Evolutionary conservation across 2,888 invertebrate genomes (phyloP).

Genomic region (Anoplius nigerrimus): DNA sequence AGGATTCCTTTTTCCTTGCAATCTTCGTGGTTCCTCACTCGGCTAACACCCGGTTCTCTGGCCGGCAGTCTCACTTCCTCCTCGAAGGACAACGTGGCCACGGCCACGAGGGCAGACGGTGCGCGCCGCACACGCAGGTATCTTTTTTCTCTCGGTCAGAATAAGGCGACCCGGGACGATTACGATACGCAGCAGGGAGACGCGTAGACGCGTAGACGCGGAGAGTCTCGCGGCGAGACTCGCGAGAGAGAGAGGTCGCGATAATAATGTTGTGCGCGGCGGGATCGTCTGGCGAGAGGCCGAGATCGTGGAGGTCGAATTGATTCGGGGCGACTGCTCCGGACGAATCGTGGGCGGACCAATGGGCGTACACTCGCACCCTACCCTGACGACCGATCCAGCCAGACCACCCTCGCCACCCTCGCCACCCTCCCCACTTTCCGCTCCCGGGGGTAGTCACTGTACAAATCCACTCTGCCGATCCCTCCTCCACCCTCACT

Average conservation of each 20-base stretch:
- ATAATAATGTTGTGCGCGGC: constrained; percentile 36
- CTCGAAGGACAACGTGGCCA: no score
- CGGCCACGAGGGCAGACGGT: no score
- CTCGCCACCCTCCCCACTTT: constrained; percentile 2
- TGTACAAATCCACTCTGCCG: constrained; percentile 2
- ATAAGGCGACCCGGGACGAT: no score
- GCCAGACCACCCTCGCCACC: constrained; percentile 12
- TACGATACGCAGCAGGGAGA: not conserved
- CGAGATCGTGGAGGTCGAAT: constrained; percentile 55
- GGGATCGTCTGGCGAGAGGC: constrained; percentile 14
- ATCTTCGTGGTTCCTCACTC: no score
- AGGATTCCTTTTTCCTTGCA: no score
- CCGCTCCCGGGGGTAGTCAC: constrained; percentile 11
- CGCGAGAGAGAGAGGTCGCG: constrained; percentile 42
- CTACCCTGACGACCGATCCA: constrained; percentile 40
- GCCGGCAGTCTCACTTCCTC: no score
- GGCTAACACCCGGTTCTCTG: no score
- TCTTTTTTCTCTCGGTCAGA: no score
- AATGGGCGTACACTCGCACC: constrained; percentile 49
- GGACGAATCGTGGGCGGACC: constrained; percentile 51
- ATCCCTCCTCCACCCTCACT: not conserved
- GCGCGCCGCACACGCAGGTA: no score
- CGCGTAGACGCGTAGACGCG: no score
- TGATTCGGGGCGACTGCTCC: constrained; percentile 59
- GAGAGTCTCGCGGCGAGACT: constrained; percentile 18